These are phyloP conservation scores for Sebastes schlegelii DNA, from an alignment of 2,113 vertebrate species.

Conservation along the genomic window DNA sequence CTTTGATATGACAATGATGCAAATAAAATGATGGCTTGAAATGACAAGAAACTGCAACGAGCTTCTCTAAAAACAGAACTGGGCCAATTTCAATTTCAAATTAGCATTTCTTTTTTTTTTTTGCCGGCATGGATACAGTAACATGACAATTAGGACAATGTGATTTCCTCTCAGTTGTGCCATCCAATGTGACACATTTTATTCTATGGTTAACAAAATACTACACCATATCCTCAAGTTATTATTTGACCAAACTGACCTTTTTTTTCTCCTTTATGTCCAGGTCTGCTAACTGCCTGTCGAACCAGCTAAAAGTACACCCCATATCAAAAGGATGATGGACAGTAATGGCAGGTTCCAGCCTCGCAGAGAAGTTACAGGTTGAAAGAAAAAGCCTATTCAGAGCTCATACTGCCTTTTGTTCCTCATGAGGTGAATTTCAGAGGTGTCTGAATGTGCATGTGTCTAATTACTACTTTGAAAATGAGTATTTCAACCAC, in stretches of 20 bases:
- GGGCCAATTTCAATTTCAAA: slow-evolving; percentile 34
- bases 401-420: slow-evolving; percentile 15
- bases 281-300: neutral
- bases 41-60: slow-evolving; percentile 37
- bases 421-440: slow-evolving; percentile 12
- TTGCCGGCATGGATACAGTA: neutral
- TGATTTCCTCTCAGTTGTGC: neutral
- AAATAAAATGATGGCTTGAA: slow-evolving; percentile 53
- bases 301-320: neutral
- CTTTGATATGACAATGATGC: slow-evolving; percentile 63
- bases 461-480: slow-evolving; percentile 38
- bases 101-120: neutral
- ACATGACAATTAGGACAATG: neutral
- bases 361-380: neutral
- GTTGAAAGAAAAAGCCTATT: slow-evolving; percentile 15
- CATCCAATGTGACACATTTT: neutral
- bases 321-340: slow-evolving; percentile 18
- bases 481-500: slow-evolving; percentile 36
- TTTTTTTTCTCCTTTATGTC: neutral
- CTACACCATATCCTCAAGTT: neutral
- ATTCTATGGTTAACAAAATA: slow-evolving; percentile 13
- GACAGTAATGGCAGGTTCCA: slow-evolving; percentile 49
- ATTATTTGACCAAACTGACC: slow-evolving; percentile 28
- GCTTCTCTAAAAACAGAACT: slow-evolving; percentile 32
- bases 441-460: neutral